These are phyloP conservation scores for Numida meleagris DNA, from an alignment of 2,113 vertebrate genomes.

Conservation along the genomic window DNA sequence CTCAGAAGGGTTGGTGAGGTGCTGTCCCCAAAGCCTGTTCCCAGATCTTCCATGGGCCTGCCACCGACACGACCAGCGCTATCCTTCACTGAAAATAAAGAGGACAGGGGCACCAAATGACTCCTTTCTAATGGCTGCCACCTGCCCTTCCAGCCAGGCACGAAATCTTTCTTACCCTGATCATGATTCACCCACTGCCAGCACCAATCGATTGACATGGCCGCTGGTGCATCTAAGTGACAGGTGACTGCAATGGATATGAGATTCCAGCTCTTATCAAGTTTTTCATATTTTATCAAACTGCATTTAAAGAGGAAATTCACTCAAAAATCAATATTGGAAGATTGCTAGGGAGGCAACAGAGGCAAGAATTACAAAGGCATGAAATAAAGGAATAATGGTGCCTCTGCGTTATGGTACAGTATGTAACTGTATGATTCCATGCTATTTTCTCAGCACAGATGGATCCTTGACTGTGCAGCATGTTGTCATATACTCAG, in stretches of 20 bases:
- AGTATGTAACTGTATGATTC: conserved; percentile 13
- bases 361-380: background rate
- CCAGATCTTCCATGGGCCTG: background rate
- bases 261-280: background rate
- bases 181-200: background rate
- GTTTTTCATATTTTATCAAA: background rate
- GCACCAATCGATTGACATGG: background rate
- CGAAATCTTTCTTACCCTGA: background rate
- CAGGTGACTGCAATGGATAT: background rate
- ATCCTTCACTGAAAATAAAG: background rate
- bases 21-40: background rate
- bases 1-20: background rate
- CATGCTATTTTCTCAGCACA: conserved; percentile 61
- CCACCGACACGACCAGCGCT: background rate
- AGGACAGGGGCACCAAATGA: background rate
- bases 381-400: background rate
- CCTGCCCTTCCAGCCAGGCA: background rate
- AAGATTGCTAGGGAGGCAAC: conserved; percentile 15
- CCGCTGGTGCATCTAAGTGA: background rate
- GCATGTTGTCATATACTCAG: conserved; percentile 15
- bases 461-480: conserved; percentile 55
- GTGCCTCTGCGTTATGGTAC: conserved; percentile 31
- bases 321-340: background rate
- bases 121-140: background rate
- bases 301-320: background rate